Evolutionary conservation across 1,140 invertebrate species (phyloP).

Genomic region (Rhopalosiphum padi): DNA sequence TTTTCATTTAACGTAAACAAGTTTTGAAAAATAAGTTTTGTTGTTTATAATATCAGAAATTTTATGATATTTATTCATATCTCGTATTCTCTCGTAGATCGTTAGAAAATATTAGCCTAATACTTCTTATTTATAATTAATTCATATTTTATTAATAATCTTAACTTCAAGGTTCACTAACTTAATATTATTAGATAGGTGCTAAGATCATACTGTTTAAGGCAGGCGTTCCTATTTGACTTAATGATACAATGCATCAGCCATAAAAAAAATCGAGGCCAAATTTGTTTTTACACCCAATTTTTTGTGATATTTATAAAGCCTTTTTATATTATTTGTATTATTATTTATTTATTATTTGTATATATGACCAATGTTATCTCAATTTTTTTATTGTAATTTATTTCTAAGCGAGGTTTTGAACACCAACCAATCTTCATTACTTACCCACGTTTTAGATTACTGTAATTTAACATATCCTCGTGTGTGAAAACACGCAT

Average conservation of each 20-base stretch:
- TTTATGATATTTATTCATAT: conserved; percentile 31
- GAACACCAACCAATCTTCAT: conserved; percentile 46
- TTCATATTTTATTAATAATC: conserved; percentile 31
- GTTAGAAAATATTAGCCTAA: conserved; percentile 39
- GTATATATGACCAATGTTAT: conserved; percentile 40
- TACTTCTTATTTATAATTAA: conserved; percentile 36
- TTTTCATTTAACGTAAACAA: not conserved
- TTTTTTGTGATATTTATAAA: conserved; percentile 53
- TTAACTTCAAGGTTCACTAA: conserved; percentile 40
- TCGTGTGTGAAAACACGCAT: not conserved
- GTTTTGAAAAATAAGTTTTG: not conserved
- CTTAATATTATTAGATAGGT: conserved; percentile 54
- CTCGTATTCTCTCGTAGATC: conserved; percentile 17
- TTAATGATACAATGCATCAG: conserved; percentile 26
- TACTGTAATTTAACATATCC: conserved; percentile 52
- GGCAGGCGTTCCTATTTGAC: conserved; percentile 45
- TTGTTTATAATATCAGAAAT: conserved; percentile 8
- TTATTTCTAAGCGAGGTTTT: conserved; percentile 43
- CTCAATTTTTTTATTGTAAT: conserved; percentile 48
- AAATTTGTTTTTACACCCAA: conserved; percentile 47
- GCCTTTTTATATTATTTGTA: conserved; percentile 29
- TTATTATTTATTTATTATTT: conserved; percentile 43
- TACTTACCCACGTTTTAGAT: not conserved
- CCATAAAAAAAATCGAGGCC: conserved; percentile 45
- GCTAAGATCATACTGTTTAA: conserved; percentile 53